These are phyloP conservation scores for Callionymus lyra DNA, from an alignment of 2,113 vertebrate genomes.

Conservation along the genomic window DNA sequence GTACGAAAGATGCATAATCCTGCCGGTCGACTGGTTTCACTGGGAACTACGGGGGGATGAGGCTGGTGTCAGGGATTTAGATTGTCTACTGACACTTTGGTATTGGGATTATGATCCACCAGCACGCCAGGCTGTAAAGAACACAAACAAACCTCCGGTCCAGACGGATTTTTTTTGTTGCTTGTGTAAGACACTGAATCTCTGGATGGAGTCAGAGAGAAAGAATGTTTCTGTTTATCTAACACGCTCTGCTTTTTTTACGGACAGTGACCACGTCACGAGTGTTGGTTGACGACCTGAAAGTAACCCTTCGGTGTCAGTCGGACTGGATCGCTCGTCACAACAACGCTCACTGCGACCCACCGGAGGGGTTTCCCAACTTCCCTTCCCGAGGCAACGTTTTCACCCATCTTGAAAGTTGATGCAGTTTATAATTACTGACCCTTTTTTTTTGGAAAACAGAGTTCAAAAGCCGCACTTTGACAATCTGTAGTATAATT, in stretches of 20 bases:
- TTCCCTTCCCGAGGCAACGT: no score
- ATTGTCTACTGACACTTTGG: constrained; percentile 17
- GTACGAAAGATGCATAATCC: constrained; percentile 3
- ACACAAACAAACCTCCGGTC: constrained; percentile 9
- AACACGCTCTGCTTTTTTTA: constrained; percentile 21
- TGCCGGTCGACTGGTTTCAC: constrained; percentile 10
- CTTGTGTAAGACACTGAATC: constrained; percentile 10
- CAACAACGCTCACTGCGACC: no score
- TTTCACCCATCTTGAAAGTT: no score
- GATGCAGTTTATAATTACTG: no score
- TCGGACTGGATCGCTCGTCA: no score
- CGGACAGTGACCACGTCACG: constrained; percentile 11
- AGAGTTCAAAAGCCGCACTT: no score
- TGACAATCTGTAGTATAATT: no score
- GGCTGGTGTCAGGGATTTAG: constrained; percentile 9
- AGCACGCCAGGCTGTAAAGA: constrained; percentile 11
- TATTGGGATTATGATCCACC: constrained; percentile 13
- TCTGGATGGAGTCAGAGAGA: constrained; percentile 20
- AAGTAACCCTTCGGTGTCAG: neutral
- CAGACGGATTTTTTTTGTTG: neutral
- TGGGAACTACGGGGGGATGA: constrained; percentile 4
- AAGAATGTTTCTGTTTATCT: constrained; percentile 51
- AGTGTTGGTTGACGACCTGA: constrained; percentile 34
- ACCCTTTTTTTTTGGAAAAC: no score
- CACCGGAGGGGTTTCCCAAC: no score